These are phyloP conservation scores for Campoplex nolae DNA, from an alignment of 2,888 invertebrate genomes.

Conservation along the genomic window DNA sequence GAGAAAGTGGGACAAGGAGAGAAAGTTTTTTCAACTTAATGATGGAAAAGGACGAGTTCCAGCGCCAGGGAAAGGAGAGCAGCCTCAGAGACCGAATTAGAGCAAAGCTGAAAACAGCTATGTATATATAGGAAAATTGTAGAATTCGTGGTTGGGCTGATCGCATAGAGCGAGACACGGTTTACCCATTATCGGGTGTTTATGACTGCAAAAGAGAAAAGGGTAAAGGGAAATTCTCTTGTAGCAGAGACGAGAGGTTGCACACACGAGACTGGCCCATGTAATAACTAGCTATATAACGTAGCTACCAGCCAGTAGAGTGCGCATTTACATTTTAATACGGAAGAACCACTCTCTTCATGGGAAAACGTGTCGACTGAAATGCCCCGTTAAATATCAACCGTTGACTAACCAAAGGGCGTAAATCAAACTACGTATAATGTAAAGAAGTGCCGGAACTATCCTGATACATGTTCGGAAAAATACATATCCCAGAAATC, in stretches of 20 bases:
- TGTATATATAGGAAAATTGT: conserved; percentile 23
- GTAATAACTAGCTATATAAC: conserved; percentile 77
- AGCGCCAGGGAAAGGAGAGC: conserved; percentile 1
- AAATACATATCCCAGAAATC: neutral
- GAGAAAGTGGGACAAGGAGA: neutral
- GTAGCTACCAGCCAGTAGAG: conserved; percentile 14
- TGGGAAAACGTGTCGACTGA: conserved; percentile 73
- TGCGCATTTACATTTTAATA: conserved; percentile 80
- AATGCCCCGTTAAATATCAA: neutral
- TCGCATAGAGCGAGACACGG: conserved; percentile 76
- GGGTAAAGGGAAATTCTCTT: conserved; percentile 33
- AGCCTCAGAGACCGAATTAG: conserved; percentile 19
- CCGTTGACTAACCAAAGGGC: conserved; percentile 2
- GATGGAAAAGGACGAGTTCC: conserved; percentile 25
- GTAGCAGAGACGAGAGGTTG: conserved; percentile 31
- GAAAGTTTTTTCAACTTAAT: neutral
- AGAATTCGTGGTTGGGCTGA: conserved; percentile 68
- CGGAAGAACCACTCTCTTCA: conserved; percentile 74
- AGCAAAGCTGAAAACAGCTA: conserved; percentile 4
- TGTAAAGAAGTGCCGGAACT: neutral
- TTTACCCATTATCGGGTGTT: conserved; percentile 81
- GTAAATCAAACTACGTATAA: neutral
- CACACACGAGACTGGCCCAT: conserved; percentile 71
- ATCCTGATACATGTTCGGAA: neutral
- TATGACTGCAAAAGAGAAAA: conserved; percentile 71